phyloP scores from a whole-genome alignment of 1,140 invertebrate species.

The Epicauta chinensis region DNA sequence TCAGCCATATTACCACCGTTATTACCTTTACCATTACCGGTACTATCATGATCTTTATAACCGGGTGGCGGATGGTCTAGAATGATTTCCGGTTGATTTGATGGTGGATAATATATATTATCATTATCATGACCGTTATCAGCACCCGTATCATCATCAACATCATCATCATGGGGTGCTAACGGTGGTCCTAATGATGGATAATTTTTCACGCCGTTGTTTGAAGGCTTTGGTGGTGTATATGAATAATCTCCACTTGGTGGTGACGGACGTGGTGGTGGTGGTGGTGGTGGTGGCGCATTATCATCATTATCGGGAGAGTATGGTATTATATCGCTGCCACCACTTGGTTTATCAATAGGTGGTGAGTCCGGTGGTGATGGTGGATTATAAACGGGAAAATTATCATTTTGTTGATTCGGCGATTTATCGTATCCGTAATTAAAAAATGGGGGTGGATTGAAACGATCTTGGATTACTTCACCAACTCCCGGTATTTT shows the following conservation, averaged over 20 bases:
- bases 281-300: constrained; percentile 2
- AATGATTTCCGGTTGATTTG: constrained; percentile 8
- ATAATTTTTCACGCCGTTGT: constrained; percentile 8
- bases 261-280: constrained; percentile 1
- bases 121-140: no score
- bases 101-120: constrained; percentile 24
- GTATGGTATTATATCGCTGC: constrained; percentile 1
- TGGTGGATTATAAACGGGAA: constrained; percentile 16
- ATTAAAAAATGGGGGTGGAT: constrained; percentile 35
- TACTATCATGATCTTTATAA: constrained; percentile 10
- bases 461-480: constrained; percentile 37
- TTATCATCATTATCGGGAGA: constrained; percentile 8
- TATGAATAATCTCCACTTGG: constrained; percentile 2
- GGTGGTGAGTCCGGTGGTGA: constrained; percentile 18
- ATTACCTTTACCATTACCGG: background rate
- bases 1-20: constrained; percentile 8
- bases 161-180: constrained; percentile 26
- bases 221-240: constrained; percentile 8
- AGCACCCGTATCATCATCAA: background rate
- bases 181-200: constrained; percentile 24
- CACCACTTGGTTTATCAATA: constrained; percentile 22
- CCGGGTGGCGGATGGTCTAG: constrained; percentile 21
- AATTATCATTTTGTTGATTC: constrained; percentile 8
- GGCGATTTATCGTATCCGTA: constrained; percentile 14
- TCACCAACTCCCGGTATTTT: constrained; percentile 34